Conservation (phyloP, 2,888 invertebrate genomes). For the Athalia circularis region DNA sequence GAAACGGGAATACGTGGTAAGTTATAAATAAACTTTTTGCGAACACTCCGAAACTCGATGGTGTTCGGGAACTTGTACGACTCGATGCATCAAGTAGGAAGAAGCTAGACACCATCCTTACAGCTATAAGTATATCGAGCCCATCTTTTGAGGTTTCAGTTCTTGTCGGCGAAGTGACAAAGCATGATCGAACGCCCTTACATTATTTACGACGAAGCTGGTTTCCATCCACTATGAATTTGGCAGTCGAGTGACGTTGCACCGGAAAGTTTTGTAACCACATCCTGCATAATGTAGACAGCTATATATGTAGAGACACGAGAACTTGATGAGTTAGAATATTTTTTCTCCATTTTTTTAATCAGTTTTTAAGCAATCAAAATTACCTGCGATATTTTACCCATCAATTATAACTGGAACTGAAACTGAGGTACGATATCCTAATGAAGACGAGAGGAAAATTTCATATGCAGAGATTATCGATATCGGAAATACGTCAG, state of each 20-base stretch:
- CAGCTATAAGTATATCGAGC: conserved; percentile 1
- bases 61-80: background rate
- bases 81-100: background rate
- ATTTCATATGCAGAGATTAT: background rate
- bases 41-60: background rate
- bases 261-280: conserved; percentile 21
- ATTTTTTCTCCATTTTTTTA: too few relatives aligned
- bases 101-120: background rate
- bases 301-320: background rate
- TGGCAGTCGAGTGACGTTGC: conserved; percentile 23
- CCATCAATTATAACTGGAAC: too few relatives aligned
- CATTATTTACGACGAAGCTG: conserved; percentile 36
- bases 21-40: background rate
- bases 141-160: conserved; percentile 6
- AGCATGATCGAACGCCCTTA: conserved; percentile 45
- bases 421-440: too few relatives aligned
- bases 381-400: too few relatives aligned
- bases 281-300: background rate
- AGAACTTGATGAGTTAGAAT: background rate
- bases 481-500: background rate
- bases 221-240: background rate
- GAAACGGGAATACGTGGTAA: background rate
- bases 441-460: background rate
- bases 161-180: conserved; percentile 32
- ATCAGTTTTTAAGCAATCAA: too few relatives aligned